Base-by-base conservation (phyloP, 1,140 invertebrate genomes). In the Luehdorfia chinensis region DNA sequence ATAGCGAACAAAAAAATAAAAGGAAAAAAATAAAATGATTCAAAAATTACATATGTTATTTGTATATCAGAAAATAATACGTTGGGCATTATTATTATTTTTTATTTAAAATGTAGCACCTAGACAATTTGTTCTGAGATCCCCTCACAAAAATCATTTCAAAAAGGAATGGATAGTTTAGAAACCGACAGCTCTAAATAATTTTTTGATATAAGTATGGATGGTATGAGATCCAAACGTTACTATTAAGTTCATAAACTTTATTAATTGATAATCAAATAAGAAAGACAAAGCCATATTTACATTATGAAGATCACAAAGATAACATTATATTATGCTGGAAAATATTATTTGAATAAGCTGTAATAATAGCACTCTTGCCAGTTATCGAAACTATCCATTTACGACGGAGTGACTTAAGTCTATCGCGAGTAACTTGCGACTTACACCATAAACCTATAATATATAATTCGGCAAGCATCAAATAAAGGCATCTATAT, bases 101-200 rank as follows among this genome's bases (percentile, higher is more conserved):
- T 73, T 74, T 77, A 69, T 70, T 72, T 63, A 21, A 60, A 63
- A 66, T 59, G 64, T 81, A 84, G 77, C 77, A 84, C 80, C 77
- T 81, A 81, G 64, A 69, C 69, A 66, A 67, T 68, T 75, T 76
- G 66, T 75, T 67, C 66, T 60, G 66, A 75, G 71, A 75, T 77
- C 66, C 59, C 59, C 71, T 66, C 61, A 67, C 68, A 65, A 78
- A 72, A 64, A 47, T 55, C 27, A 55, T 51, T 48, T 59, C 36
- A 59, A 49, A 57, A 55, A 48, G 48, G 28, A 50, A 44, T 54
- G 33, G 39, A 48, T 55, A 60, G 39, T 13, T 37, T 46, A 65
- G 63, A 57, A 68, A 64, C 58, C 51, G 47, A 47, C 41, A n/a
- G n/a, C 6, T 21, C 2, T 6, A 21, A 21, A 2, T 21, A 21